phyloP scores from a whole-genome alignment of 1,140 invertebrate species.

The Zaprionus tsacasi region DNA sequence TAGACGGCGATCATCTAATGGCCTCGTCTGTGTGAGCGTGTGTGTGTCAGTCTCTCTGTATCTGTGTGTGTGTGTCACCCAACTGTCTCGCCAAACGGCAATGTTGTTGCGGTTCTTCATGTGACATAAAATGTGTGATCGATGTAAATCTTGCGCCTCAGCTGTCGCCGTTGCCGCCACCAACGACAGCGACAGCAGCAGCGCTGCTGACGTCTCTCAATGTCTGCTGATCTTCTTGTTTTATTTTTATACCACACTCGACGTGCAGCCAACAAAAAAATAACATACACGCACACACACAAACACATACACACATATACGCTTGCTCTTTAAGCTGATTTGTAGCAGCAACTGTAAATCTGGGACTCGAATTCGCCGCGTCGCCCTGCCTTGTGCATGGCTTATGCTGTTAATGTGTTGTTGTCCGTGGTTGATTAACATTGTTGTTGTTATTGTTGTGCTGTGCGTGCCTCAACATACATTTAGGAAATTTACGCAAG shows the following conservation, averaged over 20 bases:
- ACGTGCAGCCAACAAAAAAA: constrained; percentile 29
- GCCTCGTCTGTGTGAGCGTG: constrained; percentile 50
- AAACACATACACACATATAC: background rate
- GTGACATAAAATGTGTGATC: constrained; percentile 81
- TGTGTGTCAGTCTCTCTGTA: constrained; percentile 34
- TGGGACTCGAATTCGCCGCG: constrained; percentile 47
- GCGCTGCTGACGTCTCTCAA: constrained; percentile 21
- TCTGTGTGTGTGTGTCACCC: constrained; percentile 53
- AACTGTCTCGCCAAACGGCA: constrained; percentile 70
- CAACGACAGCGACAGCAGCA: background rate
- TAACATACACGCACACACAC: background rate
- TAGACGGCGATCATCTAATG: constrained; percentile 76
- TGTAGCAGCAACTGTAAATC: constrained; percentile 70
- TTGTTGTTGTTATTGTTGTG: constrained; percentile 35
- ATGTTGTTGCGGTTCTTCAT: constrained; percentile 60
- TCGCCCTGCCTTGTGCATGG: constrained; percentile 18
- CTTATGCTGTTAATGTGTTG: constrained; percentile 23
- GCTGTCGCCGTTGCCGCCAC: constrained; percentile 49
- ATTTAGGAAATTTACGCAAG: constrained; percentile 39
- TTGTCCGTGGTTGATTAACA: constrained; percentile 48
- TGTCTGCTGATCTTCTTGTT: constrained; percentile 69
- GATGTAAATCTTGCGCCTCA: constrained; percentile 75
- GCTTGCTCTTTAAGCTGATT: constrained; percentile 63
- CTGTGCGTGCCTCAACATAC: constrained; percentile 54
- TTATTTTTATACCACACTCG: constrained; percentile 67